Evolutionary conservation across 2,797 vertebrate species (phyloP).

Genomic region (Myoxocephalus aenaeus): DNA sequence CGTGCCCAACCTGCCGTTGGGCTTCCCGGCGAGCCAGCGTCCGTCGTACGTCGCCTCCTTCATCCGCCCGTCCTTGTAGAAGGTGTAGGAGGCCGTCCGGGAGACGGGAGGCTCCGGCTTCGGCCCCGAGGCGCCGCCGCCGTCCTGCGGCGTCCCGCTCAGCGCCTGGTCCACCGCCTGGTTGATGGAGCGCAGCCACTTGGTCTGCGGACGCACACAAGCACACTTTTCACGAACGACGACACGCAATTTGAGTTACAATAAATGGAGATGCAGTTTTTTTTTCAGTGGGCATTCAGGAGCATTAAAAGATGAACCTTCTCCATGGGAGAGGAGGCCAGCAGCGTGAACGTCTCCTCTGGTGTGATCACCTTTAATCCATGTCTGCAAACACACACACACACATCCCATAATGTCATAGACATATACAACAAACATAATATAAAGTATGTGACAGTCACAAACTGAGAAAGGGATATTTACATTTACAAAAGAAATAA

Average conservation of each 20-base stretch:
- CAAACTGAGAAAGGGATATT: background rate
- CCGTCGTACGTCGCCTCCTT: conserved; percentile 94
- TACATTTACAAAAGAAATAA: too few relatives aligned
- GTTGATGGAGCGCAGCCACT: conserved; percentile 96
- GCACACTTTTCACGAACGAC: background rate
- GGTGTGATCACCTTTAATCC: conserved; percentile 95
- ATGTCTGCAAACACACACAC: conserved; percentile 77
- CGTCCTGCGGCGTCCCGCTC: conserved; percentile 81
- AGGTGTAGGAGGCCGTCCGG: conserved; percentile 93
- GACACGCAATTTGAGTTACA: background rate
- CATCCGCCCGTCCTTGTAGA: conserved; percentile 95
- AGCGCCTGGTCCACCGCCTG: conserved; percentile 95
- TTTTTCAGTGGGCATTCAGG: background rate
- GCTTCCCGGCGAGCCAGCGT: conserved; percentile 93
- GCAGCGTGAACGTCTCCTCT: conserved; percentile 93
- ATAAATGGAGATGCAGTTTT: background rate
- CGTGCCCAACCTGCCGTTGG: conserved; percentile 90
- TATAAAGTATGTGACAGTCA: background rate
- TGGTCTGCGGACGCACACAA: conserved; percentile 81
- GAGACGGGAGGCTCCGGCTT: conserved; percentile 92
- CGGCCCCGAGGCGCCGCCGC: conserved; percentile 67
- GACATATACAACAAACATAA: background rate
- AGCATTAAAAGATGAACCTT: conserved; percentile 83
- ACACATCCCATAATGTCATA: too few relatives aligned
- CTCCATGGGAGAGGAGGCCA: conserved; percentile 92